A percentile compares a stretch with the other conserved stretches of the same genome.
phyloP scores from a whole-genome alignment of 2,888 invertebrate species.

The Euspilapteryx auroguttella region DNA sequence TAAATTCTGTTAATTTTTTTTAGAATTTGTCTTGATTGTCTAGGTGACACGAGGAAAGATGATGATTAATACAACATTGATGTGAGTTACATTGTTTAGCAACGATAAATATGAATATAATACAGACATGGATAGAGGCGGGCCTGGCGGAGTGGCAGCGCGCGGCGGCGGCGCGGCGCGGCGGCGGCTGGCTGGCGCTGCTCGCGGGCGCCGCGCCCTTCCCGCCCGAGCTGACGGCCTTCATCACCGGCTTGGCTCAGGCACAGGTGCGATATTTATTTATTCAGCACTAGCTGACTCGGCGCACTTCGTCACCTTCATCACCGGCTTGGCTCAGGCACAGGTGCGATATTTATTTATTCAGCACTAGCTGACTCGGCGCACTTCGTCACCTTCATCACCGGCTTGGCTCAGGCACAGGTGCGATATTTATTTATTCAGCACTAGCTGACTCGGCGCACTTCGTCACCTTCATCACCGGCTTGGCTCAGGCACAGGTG shows the following conservation, averaged over 20 bases:
- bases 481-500: slow-evolving; percentile 12
- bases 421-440: slow-evolving; percentile 1
- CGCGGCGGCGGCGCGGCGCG: slow-evolving; percentile 18
- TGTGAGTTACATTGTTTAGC: no score
- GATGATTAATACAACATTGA: no score
- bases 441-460: no score
- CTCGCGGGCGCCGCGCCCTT: slow-evolving; percentile 37
- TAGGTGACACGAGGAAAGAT: no score
- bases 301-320: no score
- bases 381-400: no score
- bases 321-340: slow-evolving; percentile 15
- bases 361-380: no score
- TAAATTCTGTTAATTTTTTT: no score
- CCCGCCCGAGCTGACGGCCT: slow-evolving; percentile 23
- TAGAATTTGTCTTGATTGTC: no score
- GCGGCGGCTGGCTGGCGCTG: slow-evolving; percentile 34
- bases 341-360: slow-evolving; percentile 3
- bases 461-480: slow-evolving; percentile 25
- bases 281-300: not conserved
- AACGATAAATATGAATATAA: no score
- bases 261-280: slow-evolving; percentile 6
- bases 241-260: slow-evolving; percentile 18
- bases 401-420: slow-evolving; percentile 13
- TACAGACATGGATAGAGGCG: slow-evolving; percentile 33
- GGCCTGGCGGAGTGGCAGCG: slow-evolving; percentile 24